phyloP scores from a whole-genome alignment of 37 sponge, comb jelly and placozoan genomes.

The Crambe crambe region DNA sequence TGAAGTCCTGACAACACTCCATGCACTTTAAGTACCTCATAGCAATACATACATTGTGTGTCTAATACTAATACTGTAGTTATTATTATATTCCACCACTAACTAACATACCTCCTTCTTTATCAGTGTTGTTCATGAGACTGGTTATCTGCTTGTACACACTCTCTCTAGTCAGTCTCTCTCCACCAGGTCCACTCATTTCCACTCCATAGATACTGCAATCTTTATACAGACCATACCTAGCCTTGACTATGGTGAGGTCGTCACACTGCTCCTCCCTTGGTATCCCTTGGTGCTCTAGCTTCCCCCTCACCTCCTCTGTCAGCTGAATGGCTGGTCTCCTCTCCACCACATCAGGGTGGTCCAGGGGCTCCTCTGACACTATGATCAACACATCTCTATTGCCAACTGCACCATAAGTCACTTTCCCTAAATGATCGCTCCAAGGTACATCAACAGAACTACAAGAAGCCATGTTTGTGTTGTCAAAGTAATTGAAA shows the following conservation, averaged over 20 bases:
- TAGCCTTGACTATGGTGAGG: constrained; percentile 16
- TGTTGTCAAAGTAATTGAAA: too few relatives aligned
- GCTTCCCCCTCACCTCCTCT: neutral
- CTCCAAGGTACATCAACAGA: too few relatives aligned
- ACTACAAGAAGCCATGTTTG: too few relatives aligned
- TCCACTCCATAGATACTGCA: neutral
- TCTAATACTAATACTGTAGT: neutral
- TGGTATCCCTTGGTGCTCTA: constrained; percentile 1
- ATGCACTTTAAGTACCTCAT: neutral
- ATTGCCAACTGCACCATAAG: constrained; percentile 20
- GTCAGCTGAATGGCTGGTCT: constrained; percentile 1
- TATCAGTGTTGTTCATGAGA: neutral
- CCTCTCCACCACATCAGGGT: neutral
- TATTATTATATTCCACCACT: neutral
- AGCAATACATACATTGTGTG: neutral
- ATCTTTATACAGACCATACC: neutral
- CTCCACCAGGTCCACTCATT: neutral
- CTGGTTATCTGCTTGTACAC: neutral
- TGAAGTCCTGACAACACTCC: neutral
- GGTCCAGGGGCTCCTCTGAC: neutral
- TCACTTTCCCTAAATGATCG: neutral
- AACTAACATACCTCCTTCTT: neutral
- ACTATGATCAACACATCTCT: constrained; percentile 16
- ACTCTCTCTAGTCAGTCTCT: neutral
- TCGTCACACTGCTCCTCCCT: constrained; percentile 7